Evolutionary conservation across 2,113 vertebrate genomes (phyloP), one percentile per base, ranked within the genome.

Genomic region (Kobus ellipsiprymnus): DNA sequence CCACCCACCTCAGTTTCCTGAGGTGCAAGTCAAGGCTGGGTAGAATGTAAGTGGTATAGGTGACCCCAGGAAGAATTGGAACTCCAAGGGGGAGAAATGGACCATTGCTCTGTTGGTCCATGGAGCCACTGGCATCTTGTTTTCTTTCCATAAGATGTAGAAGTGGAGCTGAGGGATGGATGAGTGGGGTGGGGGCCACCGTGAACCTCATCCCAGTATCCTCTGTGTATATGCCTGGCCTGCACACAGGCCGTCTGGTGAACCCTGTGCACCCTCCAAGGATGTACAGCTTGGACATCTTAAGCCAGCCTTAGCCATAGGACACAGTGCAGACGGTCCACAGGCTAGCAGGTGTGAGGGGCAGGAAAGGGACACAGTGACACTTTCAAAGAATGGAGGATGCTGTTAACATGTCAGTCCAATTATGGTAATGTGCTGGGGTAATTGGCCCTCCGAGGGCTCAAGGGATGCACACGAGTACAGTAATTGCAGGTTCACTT

Each of bases 401-500:
- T 30, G 17, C 94, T n/a, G 54, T 60, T 93, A 95, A 87, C 46
- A 25, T 17, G 4, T 84, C 98, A 98, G 97, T 98, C 96, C 83
- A 4, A 48, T 89, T 95, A 97, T 98, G 98, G 8, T 97, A 98
- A 94, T 97, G 67, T 44, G 88, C 96, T 91, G 87, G 98, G 96
- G 97, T 97, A 98, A 98, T 98, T 96, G 97, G 98, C 94, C 97
- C 59, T 80, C 97, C 98, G 92, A 97, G 97, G 97, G 95, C 95
- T 96, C 97, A 86, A 92, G 97, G 89, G 96, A 95, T 92, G 95
- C 90, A 40, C 95, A 86, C 46, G 81, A 98, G 98, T 77, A 96
- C 98, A 98, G 97, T 98, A 98, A 98, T 95, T 97, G 98, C 67
- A 97, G 98, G 97, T 93, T 98, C 98, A 71, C 96, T 96, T 90